Base-by-base conservation (phyloP, 2,113 vertebrate genomes). In the Peucedramus taeniatus region DNA sequence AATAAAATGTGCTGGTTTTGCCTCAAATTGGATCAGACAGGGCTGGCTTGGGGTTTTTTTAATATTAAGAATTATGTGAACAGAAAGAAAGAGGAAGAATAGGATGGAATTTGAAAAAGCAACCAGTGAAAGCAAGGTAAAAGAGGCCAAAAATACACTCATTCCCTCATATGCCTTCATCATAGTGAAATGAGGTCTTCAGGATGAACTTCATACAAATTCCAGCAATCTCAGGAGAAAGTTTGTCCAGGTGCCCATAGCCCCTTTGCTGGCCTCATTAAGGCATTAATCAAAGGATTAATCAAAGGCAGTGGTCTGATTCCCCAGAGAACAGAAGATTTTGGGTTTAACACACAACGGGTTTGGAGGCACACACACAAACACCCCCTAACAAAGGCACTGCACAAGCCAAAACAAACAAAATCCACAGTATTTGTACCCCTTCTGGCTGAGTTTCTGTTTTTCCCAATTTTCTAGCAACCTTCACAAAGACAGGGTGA, bases 1-100 rank as follows among this genome's bases (percentile, higher is more conserved):
- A 96, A 97, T 96, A 97, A 97, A 96, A 94, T 75, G 80, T 92
- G 64, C 92, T 59, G 45, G 59, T 59, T 90, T 90, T 83, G 49
- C 47, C 72, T 95, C 71, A 88, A 96, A 90, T 95, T 78, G 15
- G 69, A 92, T 53, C 83, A 93, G 60, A 40, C 56, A 64, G 85
- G 6, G 13, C 47, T 76, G 65, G 42, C 47, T 77, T 39, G 57
- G n/a, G 4, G 2, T 4, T 9, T 85, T 68, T 53, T 82, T 64
- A 68, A 64, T 78, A 86, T 83, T 86, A 83, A 90, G 44, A 84
- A 68, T 74, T 81, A 71, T 18, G 11, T 53, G 47, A 56, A 94
- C 72, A 44, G 24, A 71, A 72, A 80, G 37, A 47, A 30, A 40
- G 28, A 69, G 31, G 30, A 49, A 71, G 28, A 85, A 80, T 15